Conservation (phyloP, 2,888 invertebrate species). For the Cheilosia soror region DNA sequence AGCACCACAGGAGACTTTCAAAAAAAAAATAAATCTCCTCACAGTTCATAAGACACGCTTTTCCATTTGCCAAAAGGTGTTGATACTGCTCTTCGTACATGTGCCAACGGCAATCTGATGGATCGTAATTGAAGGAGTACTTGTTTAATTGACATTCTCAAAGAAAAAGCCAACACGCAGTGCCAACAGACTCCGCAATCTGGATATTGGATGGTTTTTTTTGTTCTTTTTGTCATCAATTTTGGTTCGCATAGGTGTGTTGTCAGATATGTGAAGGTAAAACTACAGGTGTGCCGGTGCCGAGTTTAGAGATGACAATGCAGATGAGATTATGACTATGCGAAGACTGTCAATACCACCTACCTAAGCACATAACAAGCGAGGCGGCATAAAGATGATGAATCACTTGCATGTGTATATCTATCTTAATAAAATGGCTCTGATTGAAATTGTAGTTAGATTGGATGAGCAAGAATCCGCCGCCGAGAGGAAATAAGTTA, state of each 20-base stretch:
- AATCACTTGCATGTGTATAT: slow-evolving; percentile 33
- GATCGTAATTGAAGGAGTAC: slow-evolving; percentile 62
- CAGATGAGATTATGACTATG: slow-evolving; percentile 32
- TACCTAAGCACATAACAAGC: neutral
- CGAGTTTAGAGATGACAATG: slow-evolving; percentile 25
- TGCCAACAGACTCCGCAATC: slow-evolving; percentile 33
- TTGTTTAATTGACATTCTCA: slow-evolving; percentile 68
- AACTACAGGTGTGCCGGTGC: slow-evolving; percentile 58
- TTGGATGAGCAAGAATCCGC: neutral
- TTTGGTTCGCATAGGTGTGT: slow-evolving; percentile 43
- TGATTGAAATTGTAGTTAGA: slow-evolving; percentile 36
- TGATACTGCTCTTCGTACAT: slow-evolving; percentile 1
- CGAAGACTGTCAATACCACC: slow-evolving; percentile 34
- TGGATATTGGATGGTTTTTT: slow-evolving; percentile 18
- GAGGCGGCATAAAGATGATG: slow-evolving; percentile 40
- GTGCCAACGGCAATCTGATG: slow-evolving; percentile 52
- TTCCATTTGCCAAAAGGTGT: slow-evolving; percentile 19
- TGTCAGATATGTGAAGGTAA: slow-evolving; percentile 13
- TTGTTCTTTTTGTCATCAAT: slow-evolving; percentile 5
- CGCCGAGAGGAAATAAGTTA: slow-evolving; percentile 43
- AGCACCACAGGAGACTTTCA: slow-evolving; percentile 28
- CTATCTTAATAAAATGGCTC: slow-evolving; percentile 20
- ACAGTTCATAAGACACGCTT: neutral
- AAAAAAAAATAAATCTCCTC: slow-evolving; percentile 11
- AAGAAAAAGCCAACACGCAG: slow-evolving; percentile 41